These are phyloP conservation scores for Micronycteris hirsuta DNA, from an alignment of 2,113 vertebrate species.

Conservation along the genomic window DNA sequence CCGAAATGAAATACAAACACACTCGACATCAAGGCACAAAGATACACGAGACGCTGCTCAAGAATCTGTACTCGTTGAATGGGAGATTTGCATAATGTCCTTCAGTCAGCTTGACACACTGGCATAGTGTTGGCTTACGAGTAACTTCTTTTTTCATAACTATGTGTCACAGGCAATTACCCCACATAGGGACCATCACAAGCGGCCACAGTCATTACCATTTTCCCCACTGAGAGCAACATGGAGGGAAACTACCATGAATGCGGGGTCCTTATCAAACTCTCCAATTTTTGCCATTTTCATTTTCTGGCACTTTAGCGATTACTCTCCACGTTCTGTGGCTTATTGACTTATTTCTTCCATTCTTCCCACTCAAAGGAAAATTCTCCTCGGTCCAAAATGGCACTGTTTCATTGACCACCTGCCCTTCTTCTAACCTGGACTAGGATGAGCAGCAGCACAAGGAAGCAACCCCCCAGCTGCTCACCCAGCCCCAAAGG, in stretches of 20 bases:
- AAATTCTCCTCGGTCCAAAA: not conserved
- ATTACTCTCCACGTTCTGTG: not conserved
- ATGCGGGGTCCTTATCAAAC: not conserved
- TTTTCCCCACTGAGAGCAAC: not conserved
- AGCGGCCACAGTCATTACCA: not conserved
- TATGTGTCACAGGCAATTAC: not conserved
- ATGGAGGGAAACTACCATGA: rapidly evolving
- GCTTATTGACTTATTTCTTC: not conserved
- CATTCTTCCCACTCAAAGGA: not conserved
- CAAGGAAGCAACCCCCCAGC: rapidly evolving
- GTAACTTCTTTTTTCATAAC: not conserved
- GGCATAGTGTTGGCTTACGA: not conserved
- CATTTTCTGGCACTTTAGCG: not conserved
- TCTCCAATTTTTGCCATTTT: not conserved
- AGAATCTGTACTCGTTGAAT: not conserved
- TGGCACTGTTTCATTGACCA: not conserved
- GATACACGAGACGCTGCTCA: not conserved
- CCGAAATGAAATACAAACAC: not conserved
- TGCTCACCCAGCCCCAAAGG: rapidly evolving
- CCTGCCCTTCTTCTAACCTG: not conserved
- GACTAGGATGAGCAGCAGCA: too few species aligned
- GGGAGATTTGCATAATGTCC: not conserved
- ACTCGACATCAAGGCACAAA: not conserved
- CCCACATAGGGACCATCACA: not conserved
- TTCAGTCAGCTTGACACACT: not conserved